Evolutionary conservation across 2,797 vertebrate genomes (phyloP).

Genomic region (Bovichtus variegatus): DNA sequence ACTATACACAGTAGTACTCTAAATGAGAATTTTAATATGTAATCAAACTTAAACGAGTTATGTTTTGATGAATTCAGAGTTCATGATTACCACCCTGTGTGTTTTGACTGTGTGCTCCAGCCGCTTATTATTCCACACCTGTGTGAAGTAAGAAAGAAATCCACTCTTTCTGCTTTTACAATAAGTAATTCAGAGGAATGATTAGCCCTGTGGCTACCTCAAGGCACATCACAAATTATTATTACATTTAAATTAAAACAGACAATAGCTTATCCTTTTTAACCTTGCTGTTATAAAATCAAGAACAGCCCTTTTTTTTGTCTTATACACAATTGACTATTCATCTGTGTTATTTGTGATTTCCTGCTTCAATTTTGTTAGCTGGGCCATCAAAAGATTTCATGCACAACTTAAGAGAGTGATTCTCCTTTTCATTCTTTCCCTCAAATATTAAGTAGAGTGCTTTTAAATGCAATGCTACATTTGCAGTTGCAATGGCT

Average conservation of each 20-base stretch:
- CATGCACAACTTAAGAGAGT: neutral
- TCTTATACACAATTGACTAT: neutral
- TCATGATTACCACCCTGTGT: neutral
- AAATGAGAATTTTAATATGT: too few species aligned
- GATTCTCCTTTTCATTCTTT: neutral
- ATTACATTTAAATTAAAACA: neutral
- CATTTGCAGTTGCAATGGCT: slow-evolving; percentile 11
- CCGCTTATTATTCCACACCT: neutral
- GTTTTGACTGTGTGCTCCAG: neutral
- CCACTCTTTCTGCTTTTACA: neutral
- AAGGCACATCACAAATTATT: neutral
- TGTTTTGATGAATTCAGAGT: neutral
- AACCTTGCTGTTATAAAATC: neutral
- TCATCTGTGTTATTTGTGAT: neutral
- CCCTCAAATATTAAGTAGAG: neutral
- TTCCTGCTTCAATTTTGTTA: neutral
- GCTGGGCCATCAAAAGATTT: neutral
- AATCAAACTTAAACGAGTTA: neutral
- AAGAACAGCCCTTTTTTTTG: neutral
- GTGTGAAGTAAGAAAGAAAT: neutral
- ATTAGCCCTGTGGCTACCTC: neutral
- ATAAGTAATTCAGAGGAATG: slow-evolving; percentile 11
- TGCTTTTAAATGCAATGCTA: neutral
- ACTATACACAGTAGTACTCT: rapidly evolving
- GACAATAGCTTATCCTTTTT: neutral